Evolutionary conservation across 2,113 vertebrate genomes (phyloP).

Genomic region (Dicentrarchus labrax): DNA sequence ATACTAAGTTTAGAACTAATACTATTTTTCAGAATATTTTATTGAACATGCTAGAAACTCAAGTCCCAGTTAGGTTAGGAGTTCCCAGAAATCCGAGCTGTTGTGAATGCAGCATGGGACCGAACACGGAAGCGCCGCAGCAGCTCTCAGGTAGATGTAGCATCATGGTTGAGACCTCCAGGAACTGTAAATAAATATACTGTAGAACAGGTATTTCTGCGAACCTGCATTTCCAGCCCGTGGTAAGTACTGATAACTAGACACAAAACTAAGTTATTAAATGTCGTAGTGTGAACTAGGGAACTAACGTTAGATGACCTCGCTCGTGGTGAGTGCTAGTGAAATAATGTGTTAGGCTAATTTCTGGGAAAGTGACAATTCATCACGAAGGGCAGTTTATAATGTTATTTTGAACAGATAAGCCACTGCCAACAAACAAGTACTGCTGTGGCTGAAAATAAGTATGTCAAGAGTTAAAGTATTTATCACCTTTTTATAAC

Average conservation of each 20-base stretch:
- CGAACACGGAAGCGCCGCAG: conserved; percentile 20
- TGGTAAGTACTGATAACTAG: conserved; percentile 17
- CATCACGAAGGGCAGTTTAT: neutral
- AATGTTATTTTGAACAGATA: too few species aligned
- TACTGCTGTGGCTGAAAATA: neutral
- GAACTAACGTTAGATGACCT: neutral
- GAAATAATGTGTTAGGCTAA: neutral
- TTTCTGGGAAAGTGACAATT: neutral
- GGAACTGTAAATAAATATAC: neutral
- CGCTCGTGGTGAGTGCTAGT: neutral
- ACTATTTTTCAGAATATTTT: neutral
- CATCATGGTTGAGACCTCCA: neutral
- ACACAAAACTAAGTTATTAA: neutral
- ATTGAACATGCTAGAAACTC: too few species aligned
- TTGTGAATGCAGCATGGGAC: conserved; percentile 16
- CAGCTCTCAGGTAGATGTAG: too few species aligned
- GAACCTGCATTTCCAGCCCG: neutral
- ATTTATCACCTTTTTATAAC: neutral
- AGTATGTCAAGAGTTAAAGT: neutral
- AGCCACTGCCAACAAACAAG: neutral
- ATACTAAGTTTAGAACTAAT: neutral
- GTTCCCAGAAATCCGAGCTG: conserved; percentile 14
- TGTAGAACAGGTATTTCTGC: conserved; percentile 34
- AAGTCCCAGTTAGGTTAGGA: neutral
- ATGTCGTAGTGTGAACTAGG: neutral